Evolutionary conservation across 2,888 invertebrate species (phyloP), one percentile per base, ranked within the genome.

Genomic region (Callyntrura sp.): DNA sequence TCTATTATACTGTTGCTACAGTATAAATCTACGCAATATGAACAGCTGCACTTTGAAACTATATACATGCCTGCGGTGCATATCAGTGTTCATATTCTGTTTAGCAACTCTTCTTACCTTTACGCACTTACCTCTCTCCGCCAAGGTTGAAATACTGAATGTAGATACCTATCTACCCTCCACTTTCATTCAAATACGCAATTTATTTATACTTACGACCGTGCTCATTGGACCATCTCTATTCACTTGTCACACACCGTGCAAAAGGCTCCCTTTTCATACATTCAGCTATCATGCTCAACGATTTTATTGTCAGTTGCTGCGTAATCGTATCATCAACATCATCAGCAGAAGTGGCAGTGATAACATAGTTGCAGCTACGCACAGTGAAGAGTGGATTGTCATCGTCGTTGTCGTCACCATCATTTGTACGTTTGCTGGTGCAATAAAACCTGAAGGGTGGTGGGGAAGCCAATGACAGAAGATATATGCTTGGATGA

Each of bases 211-310:
- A 83, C 88, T 82, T 76, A 88, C 45, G 35, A 73, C 82, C 62
- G 28, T 88, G 88, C 82, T 88, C 88, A 88, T 88, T 88, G 88
- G 83, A 83, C 83, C 88, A 43, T 82, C 70, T 88, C 88, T 83
- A 83, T 88, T 88, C 83, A 83, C 76, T 88, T 88, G 83, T 82
- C 87, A 73, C 81, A n/a, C n/a, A 81, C 60, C 11, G 17, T 20
- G 11, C n/a, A 79, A 68, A 68, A 35, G 20, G 55, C 68, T 78
- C 28, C 60, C 55, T 73, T 28, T 43, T 43, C 25, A 43, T 23
- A 73, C 25, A 62, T 62, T 57, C 79, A 35, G 20, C 48, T n/a
- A n/a, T n/a, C n/a, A n/a, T 82, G 51, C 25, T 55, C 51, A 12
- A 20, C 76, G 55, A 79, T 86, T 86, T 79, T 51, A 45, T 79